phyloP scores from a whole-genome alignment of 2,113 vertebrate genomes.

The Chlamydotis undulata region DNA sequence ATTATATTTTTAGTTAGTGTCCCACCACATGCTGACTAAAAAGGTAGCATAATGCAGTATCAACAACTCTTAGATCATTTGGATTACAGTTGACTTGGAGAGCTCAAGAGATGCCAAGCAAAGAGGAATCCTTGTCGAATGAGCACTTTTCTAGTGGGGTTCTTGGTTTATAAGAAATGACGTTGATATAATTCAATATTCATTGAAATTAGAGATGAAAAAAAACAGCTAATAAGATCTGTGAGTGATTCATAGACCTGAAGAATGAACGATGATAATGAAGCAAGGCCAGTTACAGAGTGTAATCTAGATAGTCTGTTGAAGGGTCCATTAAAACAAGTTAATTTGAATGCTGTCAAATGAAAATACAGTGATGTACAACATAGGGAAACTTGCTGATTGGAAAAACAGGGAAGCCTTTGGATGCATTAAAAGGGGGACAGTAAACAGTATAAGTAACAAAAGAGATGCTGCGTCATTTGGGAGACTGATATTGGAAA shows the following conservation, averaged over 20 bases:
- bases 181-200: background rate
- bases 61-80: background rate
- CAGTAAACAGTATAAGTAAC: background rate
- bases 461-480: background rate
- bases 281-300: background rate
- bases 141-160: background rate
- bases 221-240: background rate
- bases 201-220: background rate
- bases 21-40: background rate
- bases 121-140: background rate
- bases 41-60: background rate
- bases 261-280: background rate
- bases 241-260: background rate
- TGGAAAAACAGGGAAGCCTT: background rate
- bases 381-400: background rate
- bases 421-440: background rate
- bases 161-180: background rate
- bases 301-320: background rate
- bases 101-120: background rate
- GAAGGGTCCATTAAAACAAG: background rate
- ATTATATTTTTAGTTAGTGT: background rate
- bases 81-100: background rate
- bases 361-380: background rate
- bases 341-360: background rate
- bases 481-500: background rate